phyloP scores from a whole-genome alignment of 2,888 invertebrate species.

The Sarcophaga variegata region DNA sequence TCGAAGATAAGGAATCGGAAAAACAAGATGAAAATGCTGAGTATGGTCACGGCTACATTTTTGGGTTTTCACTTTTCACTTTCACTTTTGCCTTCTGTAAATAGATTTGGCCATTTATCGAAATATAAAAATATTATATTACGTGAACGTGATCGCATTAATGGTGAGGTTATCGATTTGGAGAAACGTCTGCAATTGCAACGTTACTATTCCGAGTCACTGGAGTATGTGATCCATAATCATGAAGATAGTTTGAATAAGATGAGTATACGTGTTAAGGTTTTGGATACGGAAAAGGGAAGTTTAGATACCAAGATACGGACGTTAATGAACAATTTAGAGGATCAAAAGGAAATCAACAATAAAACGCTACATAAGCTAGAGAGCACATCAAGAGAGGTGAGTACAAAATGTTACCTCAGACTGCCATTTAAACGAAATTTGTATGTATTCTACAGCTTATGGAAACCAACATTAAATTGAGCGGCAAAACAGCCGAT shows the following conservation, averaged over 20 bases:
- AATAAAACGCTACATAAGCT: slow-evolving; percentile 72
- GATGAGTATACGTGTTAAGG: slow-evolving; percentile 67
- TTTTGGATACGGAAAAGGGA: slow-evolving; percentile 69
- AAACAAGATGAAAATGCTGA: slow-evolving; percentile 76
- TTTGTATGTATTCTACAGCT: slow-evolving; percentile 60
- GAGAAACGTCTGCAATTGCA: slow-evolving; percentile 77
- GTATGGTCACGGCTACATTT: slow-evolving; percentile 64
- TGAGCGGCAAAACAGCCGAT: slow-evolving; percentile 71
- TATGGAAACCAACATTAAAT: slow-evolving; percentile 70
- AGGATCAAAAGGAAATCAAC: slow-evolving; percentile 75
- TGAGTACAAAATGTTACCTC: slow-evolving; percentile 36
- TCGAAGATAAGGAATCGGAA: slow-evolving; percentile 71
- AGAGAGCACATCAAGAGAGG: slow-evolving; percentile 72
- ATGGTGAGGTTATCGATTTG: slow-evolving; percentile 76
- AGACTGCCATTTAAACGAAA: too few relatives aligned
- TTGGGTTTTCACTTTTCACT: too few relatives aligned
- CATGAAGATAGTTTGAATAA: slow-evolving; percentile 73
- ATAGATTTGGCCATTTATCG: slow-evolving; percentile 75
- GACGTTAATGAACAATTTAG: slow-evolving; percentile 70
- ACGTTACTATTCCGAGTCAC: slow-evolving; percentile 75
- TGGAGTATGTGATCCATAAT: slow-evolving; percentile 77
- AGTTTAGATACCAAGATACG: slow-evolving; percentile 69
- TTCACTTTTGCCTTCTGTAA: background rate
- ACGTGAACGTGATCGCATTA: slow-evolving; percentile 79
- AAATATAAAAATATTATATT: slow-evolving; percentile 78